phyloP scores from a whole-genome alignment of 2,797 vertebrate genomes.

The Takifugu rubripes region DNA sequence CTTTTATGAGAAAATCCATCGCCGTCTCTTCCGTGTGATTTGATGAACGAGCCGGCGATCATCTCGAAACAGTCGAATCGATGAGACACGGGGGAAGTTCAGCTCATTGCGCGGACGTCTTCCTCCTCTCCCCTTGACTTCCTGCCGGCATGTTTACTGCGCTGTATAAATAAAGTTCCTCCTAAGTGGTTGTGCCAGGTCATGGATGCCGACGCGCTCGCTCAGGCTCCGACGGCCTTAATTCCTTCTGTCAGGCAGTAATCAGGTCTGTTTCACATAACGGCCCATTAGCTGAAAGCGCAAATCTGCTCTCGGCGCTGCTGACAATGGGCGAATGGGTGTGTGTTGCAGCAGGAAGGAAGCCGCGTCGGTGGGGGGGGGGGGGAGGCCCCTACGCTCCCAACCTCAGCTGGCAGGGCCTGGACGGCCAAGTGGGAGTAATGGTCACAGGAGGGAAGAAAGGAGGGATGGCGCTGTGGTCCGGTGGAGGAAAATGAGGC shows the following conservation, averaged over 20 bases:
- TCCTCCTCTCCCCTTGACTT: neutral
- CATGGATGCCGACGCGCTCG: slow-evolving; percentile 48
- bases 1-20: slow-evolving; percentile 12
- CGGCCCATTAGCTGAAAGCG: slow-evolving; percentile 89
- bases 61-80: slow-evolving; percentile 26
- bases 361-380: neutral
- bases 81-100: slow-evolving; percentile 19
- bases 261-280: slow-evolving; percentile 97
- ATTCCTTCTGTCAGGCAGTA: slow-evolving; percentile 86
- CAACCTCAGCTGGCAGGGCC: slow-evolving; percentile 70
- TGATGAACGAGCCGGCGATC: slow-evolving; percentile 28
- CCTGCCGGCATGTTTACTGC: slow-evolving; percentile 47
- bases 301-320: slow-evolving; percentile 85
- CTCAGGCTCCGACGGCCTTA: slow-evolving; percentile 66
- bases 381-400: slow-evolving; percentile 28
- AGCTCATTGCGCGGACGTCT: neutral
- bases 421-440: neutral
- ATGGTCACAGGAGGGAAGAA: neutral
- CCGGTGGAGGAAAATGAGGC: slow-evolving; percentile 77
- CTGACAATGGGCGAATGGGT: slow-evolving; percentile 74
- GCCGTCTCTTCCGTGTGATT: slow-evolving; percentile 13
- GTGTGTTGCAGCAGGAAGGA: slow-evolving; percentile 1
- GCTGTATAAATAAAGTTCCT: slow-evolving; percentile 56
- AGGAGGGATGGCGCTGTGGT: slow-evolving; percentile 18
- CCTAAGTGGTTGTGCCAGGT: slow-evolving; percentile 57